These are phyloP conservation scores for Saxidomus purpurata DNA, from an alignment of 1,140 invertebrate genomes.

Conservation along the genomic window DNA sequence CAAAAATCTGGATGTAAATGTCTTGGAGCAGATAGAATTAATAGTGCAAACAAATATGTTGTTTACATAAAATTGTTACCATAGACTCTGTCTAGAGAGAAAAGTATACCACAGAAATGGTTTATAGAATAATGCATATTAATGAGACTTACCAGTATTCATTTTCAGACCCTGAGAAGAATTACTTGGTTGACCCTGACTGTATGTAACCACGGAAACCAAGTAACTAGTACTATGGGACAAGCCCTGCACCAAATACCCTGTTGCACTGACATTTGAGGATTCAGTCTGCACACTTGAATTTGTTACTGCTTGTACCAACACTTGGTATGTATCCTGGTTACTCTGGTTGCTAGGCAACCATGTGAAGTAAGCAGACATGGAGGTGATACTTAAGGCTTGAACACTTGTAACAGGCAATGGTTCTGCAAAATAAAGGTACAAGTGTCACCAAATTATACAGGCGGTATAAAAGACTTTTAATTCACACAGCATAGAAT, in stretches of 20 bases:
- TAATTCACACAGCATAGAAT: too few species aligned
- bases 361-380: slow-evolving; percentile 35
- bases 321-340: slow-evolving; percentile 51
- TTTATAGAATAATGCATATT: too few species aligned
- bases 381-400: slow-evolving; percentile 1
- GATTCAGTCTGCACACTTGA: not conserved
- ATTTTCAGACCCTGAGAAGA: slow-evolving; percentile 22
- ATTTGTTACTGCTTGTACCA: slow-evolving; percentile 20
- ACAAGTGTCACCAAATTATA: too few species aligned
- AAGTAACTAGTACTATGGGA: slow-evolving; percentile 20
- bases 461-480: too few species aligned
- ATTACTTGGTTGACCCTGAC: slow-evolving; percentile 40
- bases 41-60: too few species aligned
- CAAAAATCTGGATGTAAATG: too few species aligned
- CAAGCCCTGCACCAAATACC: slow-evolving; percentile 4
- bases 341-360: slow-evolving; percentile 53
- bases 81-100: too few species aligned
- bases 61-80: too few species aligned
- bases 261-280: not conserved
- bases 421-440: slow-evolving; percentile 55
- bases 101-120: too few species aligned
- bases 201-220: slow-evolving; percentile 43
- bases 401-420: slow-evolving; percentile 45
- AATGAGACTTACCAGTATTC: slow-evolving; percentile 61
- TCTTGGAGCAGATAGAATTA: too few species aligned